Conservation (phyloP, 1,140 invertebrate genomes). For the Diorhabda sublineata region DNA sequence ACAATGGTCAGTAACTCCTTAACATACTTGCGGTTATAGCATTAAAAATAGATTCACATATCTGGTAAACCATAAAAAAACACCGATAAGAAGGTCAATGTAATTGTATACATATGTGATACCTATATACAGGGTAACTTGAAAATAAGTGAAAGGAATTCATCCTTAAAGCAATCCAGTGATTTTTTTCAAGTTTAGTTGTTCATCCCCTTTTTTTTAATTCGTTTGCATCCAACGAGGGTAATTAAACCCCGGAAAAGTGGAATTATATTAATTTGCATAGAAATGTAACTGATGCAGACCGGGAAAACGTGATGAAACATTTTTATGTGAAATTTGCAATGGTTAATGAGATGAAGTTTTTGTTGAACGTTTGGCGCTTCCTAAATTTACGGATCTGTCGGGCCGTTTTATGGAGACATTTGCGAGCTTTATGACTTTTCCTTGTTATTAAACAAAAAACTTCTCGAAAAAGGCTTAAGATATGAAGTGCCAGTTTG, state of each 20-base stretch:
- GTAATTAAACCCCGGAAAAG: conserved; percentile 23
- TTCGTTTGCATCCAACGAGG: conserved; percentile 1
- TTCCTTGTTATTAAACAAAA: conserved; percentile 14
- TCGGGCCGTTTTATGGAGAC: conserved; percentile 11
- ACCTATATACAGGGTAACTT: too few species aligned
- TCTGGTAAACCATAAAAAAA: too few species aligned
- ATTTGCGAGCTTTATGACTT: conserved; percentile 24
- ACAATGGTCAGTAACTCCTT: too few species aligned
- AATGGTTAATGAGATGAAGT: conserved; percentile 24
- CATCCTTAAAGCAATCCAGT: too few species aligned
- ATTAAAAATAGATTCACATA: too few species aligned
- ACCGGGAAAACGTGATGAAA: conserved; percentile 21
- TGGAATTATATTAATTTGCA: conserved; percentile 24
- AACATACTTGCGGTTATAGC: too few species aligned
- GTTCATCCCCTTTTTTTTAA: too few species aligned
- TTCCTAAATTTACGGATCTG: conserved; percentile 19
- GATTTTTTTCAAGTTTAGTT: too few species aligned
- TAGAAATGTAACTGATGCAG: conserved; percentile 12
- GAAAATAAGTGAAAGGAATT: too few species aligned
- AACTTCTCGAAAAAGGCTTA: conserved; percentile 10
- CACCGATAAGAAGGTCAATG: too few species aligned
- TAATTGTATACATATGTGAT: too few species aligned
- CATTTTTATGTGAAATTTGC: conserved; percentile 26
- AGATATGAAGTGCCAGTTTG: background rate
- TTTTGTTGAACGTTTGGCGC: conserved; percentile 7